Evolutionary conservation across 2,888 invertebrate species (phyloP), one percentile per base, ranked within the genome.

Genomic region (Folsomia manolachei): DNA sequence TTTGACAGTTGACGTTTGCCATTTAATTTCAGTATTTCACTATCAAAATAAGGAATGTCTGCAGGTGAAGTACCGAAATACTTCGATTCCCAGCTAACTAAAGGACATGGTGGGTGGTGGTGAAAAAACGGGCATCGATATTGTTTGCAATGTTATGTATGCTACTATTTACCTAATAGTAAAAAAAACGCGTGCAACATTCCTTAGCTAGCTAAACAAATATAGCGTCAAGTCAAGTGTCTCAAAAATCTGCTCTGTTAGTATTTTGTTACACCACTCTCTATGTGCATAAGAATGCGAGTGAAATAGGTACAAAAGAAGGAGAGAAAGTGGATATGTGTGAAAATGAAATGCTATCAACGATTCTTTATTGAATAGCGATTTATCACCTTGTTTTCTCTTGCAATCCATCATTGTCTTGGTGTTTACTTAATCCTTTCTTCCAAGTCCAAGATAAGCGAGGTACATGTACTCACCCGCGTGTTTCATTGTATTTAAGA

Each of bases 371-470:
- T 79, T 79, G 79, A 79, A 79, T 79, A 79, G 74, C 77, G 77
- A 79, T 79, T 78, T 79, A 79, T 79, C 77, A 79, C 79, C 79
- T 78, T 79, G 79, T 76, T 79, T 79, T 78, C 69, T 67, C 66
- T 69, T 63, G 74, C 73, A 75, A 79, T 79, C 79, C 79, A 79
- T 79, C 79, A 79, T 75, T 79, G 79, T 79, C 79, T 76, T 70
- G 56, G 70, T 79, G 79, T 79, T 79, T 79, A 76, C 79, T 77
- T 77, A 77, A 79, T 79, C 75, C 75, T 78, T 72, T 72, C 72
- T 70, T 73, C 72, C 56, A 70, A 70, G 69, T 53, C 65, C 64
- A 64, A 72, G 72, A 72, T 72, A 72, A 72, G 70, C 26, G 63
- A 69, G 26, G 18, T 18, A 51, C 51, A 51, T 18, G 18, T 11